A percentile compares a stretch with the other conserved stretches of the same genome.
These are phyloP conservation scores for Philereme vetulata DNA, from an alignment of 2,888 invertebrate species.

Conservation along the genomic window DNA sequence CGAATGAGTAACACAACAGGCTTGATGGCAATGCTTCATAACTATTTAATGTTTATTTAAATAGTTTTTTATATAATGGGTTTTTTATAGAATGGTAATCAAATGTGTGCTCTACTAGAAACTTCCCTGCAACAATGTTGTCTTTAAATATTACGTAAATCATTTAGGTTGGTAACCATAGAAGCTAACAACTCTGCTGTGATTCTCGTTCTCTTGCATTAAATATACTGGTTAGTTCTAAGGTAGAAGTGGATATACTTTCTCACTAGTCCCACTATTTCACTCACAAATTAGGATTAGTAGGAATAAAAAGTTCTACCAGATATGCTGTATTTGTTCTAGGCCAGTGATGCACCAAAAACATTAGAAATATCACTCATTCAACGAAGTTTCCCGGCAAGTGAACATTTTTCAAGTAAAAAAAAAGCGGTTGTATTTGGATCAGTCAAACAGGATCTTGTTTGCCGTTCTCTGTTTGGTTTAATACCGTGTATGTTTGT, in stretches of 20 bases:
- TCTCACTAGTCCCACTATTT: no score
- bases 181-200: no score
- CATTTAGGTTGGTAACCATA: no score
- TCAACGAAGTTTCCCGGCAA: slow-evolving; percentile 32
- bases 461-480: slow-evolving; percentile 41
- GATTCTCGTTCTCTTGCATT: no score
- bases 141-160: no score
- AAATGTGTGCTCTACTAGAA: neutral
- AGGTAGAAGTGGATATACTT: no score
- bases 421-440: slow-evolving; percentile 46
- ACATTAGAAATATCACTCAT: slow-evolving; percentile 10
- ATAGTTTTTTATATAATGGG: neutral
- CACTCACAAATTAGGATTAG: no score
- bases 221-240: no score
- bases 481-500: slow-evolving; percentile 21
- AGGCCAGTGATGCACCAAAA: neutral
- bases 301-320: no score
- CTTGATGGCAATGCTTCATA: slow-evolving; percentile 18
- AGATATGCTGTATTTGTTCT: neutral
- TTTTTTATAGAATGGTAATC: slow-evolving; percentile 1
- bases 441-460: slow-evolving; percentile 48
- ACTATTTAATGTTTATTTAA: slow-evolving; percentile 29
- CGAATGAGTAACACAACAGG: slow-evolving; percentile 34
- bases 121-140: neutral
- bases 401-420: slow-evolving; percentile 27